A percentile compares a stretch with the other conserved stretches of the same genome.
These are phyloP conservation scores for Dyspetes luteomarginatus DNA, from an alignment of 2,888 invertebrate genomes.

Conservation along the genomic window DNA sequence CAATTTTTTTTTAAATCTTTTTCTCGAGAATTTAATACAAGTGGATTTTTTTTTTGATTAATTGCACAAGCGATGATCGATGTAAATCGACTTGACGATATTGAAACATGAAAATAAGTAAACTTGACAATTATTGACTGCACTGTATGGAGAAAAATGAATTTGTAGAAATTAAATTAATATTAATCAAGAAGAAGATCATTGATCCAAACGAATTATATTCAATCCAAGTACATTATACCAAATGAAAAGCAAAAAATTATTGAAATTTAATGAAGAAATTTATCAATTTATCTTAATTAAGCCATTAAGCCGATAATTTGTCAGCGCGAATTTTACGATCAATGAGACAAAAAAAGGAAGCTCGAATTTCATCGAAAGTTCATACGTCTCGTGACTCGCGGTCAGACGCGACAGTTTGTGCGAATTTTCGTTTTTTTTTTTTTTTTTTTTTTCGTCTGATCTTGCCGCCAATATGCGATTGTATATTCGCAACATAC, in stretches of 20 bases:
- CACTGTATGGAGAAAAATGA: neutral
- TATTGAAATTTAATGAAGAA: no score
- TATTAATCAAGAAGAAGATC: no score
- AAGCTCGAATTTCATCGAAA: neutral
- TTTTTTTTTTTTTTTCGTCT: constrained; percentile 25
- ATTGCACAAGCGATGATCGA: no score
- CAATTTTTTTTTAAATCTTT: neutral
- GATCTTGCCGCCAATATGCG: constrained; percentile 48
- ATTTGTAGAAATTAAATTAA: neutral
- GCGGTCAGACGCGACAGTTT: constrained; percentile 21
- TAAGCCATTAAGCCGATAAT: no score
- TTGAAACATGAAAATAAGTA: no score
- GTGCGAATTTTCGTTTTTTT: constrained; percentile 22
- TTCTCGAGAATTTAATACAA: no score
- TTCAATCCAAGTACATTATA: no score
- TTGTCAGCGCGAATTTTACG: constrained; percentile 5
- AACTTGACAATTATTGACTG: no score
- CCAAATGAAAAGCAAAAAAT: no score
- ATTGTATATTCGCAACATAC: constrained; percentile 47
- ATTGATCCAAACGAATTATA: neutral
- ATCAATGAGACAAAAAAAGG: neutral
- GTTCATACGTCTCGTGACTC: neutral
- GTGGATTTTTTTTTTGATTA: no score
- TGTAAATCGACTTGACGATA: no score
- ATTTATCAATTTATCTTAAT: no score